A percentile compares a stretch with the other conserved stretches of the same genome.
Evolutionary conservation across 2,888 invertebrate genomes (phyloP).

Genomic region (Cantharis rufa): DNA sequence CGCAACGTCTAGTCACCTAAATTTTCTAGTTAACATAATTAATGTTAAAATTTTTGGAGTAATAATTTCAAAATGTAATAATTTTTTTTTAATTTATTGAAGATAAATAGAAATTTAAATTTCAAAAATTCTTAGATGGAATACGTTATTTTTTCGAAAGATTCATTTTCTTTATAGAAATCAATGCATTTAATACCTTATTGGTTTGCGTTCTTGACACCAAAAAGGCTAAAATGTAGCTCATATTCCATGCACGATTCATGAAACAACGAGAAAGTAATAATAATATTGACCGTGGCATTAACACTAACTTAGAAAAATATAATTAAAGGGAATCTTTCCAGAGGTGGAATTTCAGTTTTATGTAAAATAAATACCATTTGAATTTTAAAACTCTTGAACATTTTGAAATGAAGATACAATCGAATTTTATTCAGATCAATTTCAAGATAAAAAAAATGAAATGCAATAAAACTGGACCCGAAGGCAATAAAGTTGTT

Average conservation of each 20-base stretch:
- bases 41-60: no score
- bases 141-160: slow-evolving; percentile 1
- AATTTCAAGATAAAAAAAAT: slow-evolving; percentile 19
- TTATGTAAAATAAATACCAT: neutral
- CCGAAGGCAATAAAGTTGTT: slow-evolving; percentile 31
- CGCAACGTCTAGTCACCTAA: no score
- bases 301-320: slow-evolving; percentile 9
- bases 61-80: no score
- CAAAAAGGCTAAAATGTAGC: slow-evolving; percentile 30
- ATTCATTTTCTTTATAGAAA: slow-evolving; percentile 24
- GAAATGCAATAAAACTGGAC: slow-evolving; percentile 19
- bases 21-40: no score
- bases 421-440: neutral
- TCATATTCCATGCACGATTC: slow-evolving; percentile 27
- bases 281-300: slow-evolving; percentile 24
- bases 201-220: slow-evolving; percentile 25
- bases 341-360: neutral
- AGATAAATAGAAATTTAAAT: no score
- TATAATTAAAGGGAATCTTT: neutral
- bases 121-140: no score
- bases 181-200: slow-evolving; percentile 15
- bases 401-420: neutral
- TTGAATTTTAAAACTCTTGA: neutral
- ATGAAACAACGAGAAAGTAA: slow-evolving; percentile 26
- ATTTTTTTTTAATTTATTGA: no score